Evolutionary conservation across 2,797 vertebrate genomes (phyloP).

Genomic region (Acropternis orthonyx): DNA sequence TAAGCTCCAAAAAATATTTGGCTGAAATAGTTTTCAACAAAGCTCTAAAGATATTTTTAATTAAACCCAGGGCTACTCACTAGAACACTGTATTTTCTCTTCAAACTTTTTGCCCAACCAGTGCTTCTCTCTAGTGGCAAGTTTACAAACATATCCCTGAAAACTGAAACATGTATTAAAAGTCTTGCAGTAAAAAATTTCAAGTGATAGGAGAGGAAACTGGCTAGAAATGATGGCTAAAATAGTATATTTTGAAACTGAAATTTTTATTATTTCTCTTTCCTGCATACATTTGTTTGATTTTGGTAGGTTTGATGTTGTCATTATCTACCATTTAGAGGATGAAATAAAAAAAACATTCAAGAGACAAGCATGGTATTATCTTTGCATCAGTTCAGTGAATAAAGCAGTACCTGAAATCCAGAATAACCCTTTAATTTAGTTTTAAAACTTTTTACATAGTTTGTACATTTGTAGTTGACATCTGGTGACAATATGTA

Average conservation of each 20-base stretch:
- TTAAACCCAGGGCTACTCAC: background rate
- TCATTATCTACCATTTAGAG: background rate
- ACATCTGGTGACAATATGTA: background rate
- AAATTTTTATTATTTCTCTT: background rate
- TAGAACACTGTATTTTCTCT: background rate
- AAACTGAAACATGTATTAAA: background rate
- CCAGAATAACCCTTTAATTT: background rate
- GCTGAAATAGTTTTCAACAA: background rate
- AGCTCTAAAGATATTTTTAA: slow-evolving; percentile 5
- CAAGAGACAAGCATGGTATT: background rate
- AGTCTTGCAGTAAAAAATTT: background rate
- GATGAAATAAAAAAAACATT: background rate
- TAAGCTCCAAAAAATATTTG: background rate
- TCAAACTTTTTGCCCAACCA: background rate
- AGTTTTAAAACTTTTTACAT: background rate
- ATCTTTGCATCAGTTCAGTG: background rate
- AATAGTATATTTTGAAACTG: background rate
- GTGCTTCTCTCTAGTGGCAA: background rate
- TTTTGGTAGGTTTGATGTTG: background rate
- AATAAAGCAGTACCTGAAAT: background rate
- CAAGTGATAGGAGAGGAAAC: background rate
- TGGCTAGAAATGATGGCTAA: background rate
- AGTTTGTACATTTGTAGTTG: background rate
- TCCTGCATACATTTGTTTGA: background rate
- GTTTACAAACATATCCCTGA: background rate